Evolutionary conservation across 2,797 vertebrate species (phyloP).

Genomic region (Heterohyrax brucei): DNA sequence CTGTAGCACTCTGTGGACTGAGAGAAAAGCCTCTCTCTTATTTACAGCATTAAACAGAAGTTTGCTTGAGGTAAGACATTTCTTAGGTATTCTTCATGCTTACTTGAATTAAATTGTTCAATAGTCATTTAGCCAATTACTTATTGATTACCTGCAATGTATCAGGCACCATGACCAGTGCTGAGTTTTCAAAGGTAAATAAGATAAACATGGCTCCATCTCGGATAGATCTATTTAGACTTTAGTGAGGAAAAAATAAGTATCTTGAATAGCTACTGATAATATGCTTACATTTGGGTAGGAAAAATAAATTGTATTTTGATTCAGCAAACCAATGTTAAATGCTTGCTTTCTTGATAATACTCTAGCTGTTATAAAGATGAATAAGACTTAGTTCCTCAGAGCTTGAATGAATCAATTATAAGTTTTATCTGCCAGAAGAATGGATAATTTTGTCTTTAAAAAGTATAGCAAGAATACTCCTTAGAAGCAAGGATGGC

Average conservation of each 20-base stretch:
- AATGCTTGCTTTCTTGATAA: background rate
- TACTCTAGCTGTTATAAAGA: background rate
- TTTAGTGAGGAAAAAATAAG: background rate
- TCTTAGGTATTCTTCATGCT: background rate
- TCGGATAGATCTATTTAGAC: background rate
- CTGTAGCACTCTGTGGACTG: background rate
- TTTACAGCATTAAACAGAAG: background rate
- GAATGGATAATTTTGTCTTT: too few species aligned
- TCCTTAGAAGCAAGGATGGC: too few species aligned
- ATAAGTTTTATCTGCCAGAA: background rate
- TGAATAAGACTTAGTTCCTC: background rate
- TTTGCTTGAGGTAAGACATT: conserved; percentile 26
- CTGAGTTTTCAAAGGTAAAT: background rate
- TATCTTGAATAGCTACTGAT: background rate
- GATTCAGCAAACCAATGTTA: conserved; percentile 48
- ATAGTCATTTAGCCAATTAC: conserved; percentile 34
- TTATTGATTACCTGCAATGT: background rate
- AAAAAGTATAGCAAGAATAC: too few species aligned
- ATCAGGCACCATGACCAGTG: background rate
- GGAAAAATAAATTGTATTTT: conserved; percentile 11
- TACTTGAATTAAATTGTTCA: conserved; percentile 50
- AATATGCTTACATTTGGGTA: background rate
- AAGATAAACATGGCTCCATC: conserved; percentile 8
- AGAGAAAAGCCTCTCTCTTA: conserved; percentile 20
- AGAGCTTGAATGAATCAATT: background rate